A percentile compares a stretch with the other conserved stretches of the same genome.
Conservation (phyloP, 2,797 vertebrate genomes). For the Macrochelys suwanniensis region DNA sequence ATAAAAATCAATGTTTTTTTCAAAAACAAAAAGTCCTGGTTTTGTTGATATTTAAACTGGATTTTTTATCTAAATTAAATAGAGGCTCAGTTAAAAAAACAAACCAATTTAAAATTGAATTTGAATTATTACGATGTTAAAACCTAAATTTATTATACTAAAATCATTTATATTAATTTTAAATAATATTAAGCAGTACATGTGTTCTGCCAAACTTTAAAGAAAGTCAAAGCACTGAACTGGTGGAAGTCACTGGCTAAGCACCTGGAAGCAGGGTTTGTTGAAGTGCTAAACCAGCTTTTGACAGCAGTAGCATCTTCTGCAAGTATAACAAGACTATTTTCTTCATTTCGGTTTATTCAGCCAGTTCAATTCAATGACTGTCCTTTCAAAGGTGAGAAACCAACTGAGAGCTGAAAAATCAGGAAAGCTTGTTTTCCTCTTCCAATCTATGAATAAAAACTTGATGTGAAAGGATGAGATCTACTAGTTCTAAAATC, state of each 20-base stretch:
- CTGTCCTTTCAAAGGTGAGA: too few relatives aligned
- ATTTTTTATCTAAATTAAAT: not conserved
- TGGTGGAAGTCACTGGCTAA: not conserved
- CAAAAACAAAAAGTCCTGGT: too few relatives aligned
- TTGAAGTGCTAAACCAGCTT: too few relatives aligned
- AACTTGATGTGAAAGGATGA: not conserved
- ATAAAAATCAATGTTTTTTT: not conserved
- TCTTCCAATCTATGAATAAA: not conserved
- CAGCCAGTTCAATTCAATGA: too few relatives aligned
- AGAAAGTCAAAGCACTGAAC: not conserved
- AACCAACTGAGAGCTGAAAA: too few relatives aligned
- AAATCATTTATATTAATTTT: not conserved
- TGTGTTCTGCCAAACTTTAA: not conserved
- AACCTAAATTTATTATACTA: not conserved
- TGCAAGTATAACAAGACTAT: too few relatives aligned
- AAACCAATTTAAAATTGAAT: not conserved
- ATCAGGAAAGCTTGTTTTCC: not conserved
- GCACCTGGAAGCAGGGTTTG: not conserved
- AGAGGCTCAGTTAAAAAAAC: too few relatives aligned
- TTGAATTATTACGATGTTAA: not conserved
- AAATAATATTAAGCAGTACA: not conserved
- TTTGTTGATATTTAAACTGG: not conserved
- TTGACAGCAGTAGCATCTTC: too few relatives aligned
- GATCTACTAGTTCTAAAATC: not conserved
- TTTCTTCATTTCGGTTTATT: too few relatives aligned